A percentile compares a stretch with the other conserved stretches of the same genome.
These are phyloP conservation scores for Myodes glareolus DNA, from an alignment of 2,113 vertebrate genomes.

Conservation along the genomic window DNA sequence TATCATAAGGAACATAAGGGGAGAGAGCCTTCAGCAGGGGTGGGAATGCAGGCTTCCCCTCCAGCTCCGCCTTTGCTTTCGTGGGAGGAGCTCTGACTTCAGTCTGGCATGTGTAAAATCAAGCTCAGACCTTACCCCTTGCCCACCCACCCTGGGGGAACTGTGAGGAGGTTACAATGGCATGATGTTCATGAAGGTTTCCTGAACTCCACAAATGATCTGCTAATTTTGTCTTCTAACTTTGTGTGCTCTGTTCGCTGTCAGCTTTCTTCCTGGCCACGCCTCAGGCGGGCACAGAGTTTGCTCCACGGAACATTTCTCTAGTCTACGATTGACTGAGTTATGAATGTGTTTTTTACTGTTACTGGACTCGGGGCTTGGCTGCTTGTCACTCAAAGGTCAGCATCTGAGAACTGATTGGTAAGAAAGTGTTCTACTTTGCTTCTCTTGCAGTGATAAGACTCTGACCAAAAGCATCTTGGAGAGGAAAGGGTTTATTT, in stretches of 20 bases:
- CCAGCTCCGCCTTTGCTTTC: neutral
- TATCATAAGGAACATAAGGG: neutral
- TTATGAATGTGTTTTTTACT: neutral
- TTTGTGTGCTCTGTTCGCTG: neutral
- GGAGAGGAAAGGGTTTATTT: neutral
- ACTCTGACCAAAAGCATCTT: neutral
- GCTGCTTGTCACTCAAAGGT: neutral
- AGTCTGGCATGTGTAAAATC: neutral
- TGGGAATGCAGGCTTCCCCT: neutral
- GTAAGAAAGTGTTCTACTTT: neutral
- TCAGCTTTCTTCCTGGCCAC: neutral
- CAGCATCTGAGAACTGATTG: too few species aligned
- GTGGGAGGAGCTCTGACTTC: neutral
- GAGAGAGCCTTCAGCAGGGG: neutral
- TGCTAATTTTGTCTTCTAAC: neutral
- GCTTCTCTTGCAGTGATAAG: neutral
- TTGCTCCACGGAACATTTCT: neutral
- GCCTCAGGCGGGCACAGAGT: neutral
- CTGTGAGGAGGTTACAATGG: neutral
- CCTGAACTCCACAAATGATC: neutral
- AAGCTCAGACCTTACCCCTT: neutral
- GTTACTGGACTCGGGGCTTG: neutral
- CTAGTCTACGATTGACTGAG: neutral
- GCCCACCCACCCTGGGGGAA: neutral
- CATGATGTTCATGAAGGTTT: neutral